Evolutionary conservation across 2,888 invertebrate genomes (phyloP), one percentile per base, ranked within the genome.

Genomic region (Octonoba sinensis): DNA sequence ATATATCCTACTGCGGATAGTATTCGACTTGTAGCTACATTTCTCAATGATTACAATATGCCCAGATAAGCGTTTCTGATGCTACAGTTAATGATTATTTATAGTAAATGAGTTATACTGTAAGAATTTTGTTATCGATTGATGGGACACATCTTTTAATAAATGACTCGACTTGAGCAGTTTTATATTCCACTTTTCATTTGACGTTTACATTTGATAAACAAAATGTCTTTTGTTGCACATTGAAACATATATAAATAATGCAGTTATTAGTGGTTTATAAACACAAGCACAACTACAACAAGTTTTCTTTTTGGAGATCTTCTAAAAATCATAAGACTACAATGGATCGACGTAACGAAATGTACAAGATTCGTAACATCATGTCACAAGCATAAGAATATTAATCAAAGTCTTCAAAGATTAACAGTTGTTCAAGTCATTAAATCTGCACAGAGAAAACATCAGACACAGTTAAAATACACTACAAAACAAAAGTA

Each of bases 221-320:
- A 74, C 69, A 82, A 74, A 82, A 71, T 82, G 20, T 78, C 65
- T 27, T 62, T 81, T 56, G 70, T 62, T 65, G 64, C 78, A 81
- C 79, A 81, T 66, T 54, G 66, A 81, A 81, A 81, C 79, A 67
- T 77, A 77, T 22, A 70, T 47, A 81, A 81, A 73, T 67, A 66
- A 67, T 67, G 54, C 69, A 56, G 36, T 66, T 54, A 62, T 27
- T 46, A 74, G 27, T 59, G 18, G 24, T 18, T 67, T 46, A 47
- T 66, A 51, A 60, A 69, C 64, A 81, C 62, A 64, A 81, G 57
- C 69, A 81, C 69, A 69, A 62, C 69, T 81, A 73, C 79, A 60
- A 81, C 72, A 64, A 20, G 27, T 46, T 81, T 69, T 69, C 51
- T 59, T 67, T 44, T 65, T 47, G 67, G 20, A 71, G 56, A 65